Evolutionary conservation across 2,888 invertebrate species (phyloP).

Genomic region (Dioctria linearis): DNA sequence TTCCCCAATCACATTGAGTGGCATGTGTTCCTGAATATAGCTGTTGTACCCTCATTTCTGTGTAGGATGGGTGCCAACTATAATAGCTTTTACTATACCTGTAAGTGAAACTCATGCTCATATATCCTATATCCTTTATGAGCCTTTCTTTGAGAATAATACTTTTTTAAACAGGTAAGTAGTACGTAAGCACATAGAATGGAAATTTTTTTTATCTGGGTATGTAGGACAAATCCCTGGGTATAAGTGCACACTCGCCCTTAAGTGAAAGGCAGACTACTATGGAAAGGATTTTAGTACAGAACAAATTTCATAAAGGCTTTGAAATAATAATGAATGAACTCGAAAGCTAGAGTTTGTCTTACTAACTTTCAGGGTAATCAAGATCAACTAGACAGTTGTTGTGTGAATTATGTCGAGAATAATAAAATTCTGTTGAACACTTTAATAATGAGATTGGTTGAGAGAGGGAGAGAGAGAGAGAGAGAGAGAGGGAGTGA

Average conservation of each 20-base stretch:
- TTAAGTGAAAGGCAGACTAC: conserved; percentile 4
- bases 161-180: conserved; percentile 2
- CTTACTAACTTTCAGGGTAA: neutral
- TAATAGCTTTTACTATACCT: too few species aligned
- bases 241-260: conserved; percentile 11
- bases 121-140: too few species aligned
- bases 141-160: neutral
- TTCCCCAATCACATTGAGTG: too few species aligned
- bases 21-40: too few species aligned
- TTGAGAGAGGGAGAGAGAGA: neutral
- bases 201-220: conserved; percentile 8
- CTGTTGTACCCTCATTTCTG: too few species aligned
- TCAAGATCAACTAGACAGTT: neutral
- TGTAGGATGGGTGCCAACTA: too few species aligned
- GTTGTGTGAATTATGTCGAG: conserved; percentile 13
- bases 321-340: conserved; percentile 7
- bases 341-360: too few species aligned
- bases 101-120: too few species aligned
- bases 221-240: conserved; percentile 8
- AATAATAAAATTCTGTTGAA: neutral
- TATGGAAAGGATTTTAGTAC: neutral
- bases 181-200: neutral
- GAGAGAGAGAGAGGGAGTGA: too few species aligned
- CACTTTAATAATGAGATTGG: neutral
- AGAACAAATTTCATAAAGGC: neutral